Base-by-base conservation (phyloP, 2,888 invertebrate species). In the Lamellibrachia satsuma region DNA sequence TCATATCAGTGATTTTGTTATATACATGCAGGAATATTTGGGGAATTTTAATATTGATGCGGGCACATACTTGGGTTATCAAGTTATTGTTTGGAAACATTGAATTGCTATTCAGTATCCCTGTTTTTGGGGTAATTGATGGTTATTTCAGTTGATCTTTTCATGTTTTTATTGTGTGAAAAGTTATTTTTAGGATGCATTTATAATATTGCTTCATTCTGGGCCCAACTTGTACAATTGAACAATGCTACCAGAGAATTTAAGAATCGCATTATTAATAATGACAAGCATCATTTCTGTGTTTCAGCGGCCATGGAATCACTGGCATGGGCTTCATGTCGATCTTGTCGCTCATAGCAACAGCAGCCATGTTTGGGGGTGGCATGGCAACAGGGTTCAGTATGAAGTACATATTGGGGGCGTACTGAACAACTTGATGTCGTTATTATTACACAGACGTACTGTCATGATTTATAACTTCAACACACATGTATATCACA, bases 251-350 rank as follows among this genome's bases (percentile, higher is more conserved):
- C 75, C 75, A 75, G 2, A 4, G 75, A 11, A 3, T 22, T 75
- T 15, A 75, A 75, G 22, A 15, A 75, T 22, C 75, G 7, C 75
- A 75, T 4, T 75, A 75, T 22, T 6, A 75, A 15, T 75, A 7
- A 55, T 55, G 39, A 55, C 55, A 55, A 55, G 9, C 55, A 55
- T 0, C 55, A 22, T 75, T 15, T 55, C 52, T 92, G 39, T 39
- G 9, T 92, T 92, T 22, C 93, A 94, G 94, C 92, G 93, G 93
- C n/a, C 94, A 94, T 92, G 94, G 94, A 7, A 27, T 94, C 51
- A 93, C 94, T 11, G 94, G 94, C n/a, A 94, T 94, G 94, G 93
- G 93, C 9, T 93, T 94, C 11, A 93, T 94, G 52, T 94, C 94
- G 27, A 94, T 94, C 52, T 91, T 94, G 52, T 94, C 94, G 11